Evolutionary conservation across 1,140 invertebrate genomes (phyloP), one percentile per base, ranked within the genome.

Genomic region (Eciton burchellii): DNA sequence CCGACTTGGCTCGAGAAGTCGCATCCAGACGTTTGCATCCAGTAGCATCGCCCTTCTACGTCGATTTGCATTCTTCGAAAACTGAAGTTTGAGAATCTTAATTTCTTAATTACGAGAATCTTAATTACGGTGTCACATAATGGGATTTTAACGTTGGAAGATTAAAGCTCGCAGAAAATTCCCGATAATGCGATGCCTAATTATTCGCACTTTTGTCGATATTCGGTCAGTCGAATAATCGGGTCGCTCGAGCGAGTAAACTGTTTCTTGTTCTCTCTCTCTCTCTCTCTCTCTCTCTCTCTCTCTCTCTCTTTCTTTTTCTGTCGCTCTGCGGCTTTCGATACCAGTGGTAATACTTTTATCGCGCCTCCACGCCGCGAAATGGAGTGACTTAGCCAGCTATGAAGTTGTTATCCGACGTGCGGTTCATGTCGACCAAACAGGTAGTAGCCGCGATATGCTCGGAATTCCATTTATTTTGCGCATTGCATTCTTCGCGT

Each of bases 361-460:
- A 65, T 41, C 57, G n/a, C 14, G 21, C 14, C 49, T 72, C 11
- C 24, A 35, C 11, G 0, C 16, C 29, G 35, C 43, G 43, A 45
- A 84, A 81, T 73, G 45, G 72, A 84, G 45, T 49, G 41, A 84
- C 26, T 79, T 56, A 45, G 49, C 62, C 35, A 66, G 11, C 60
- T 79, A 60, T 74, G 43, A 74, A 74, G 43, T 74, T 79, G 35
- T 79, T 79, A 79, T 79, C 49, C 70, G 63, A 79, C 35, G 70
- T 35, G 29, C 35, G 52, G 68, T 21, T 79, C 56, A 79, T 16
- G 29, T 63, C 49, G 70, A 14, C 63, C 70, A 49, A 70, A 45
- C 74, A 70, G 35, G 49, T 70, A 77, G 49, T 70, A 77, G 56
- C 24, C 41, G 35, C 21, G 63, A 70, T 57, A 79, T 41, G 74